These are phyloP conservation scores for Leptobrachium leishanense DNA, from an alignment of 2,113 vertebrate genomes.

Conservation along the genomic window DNA sequence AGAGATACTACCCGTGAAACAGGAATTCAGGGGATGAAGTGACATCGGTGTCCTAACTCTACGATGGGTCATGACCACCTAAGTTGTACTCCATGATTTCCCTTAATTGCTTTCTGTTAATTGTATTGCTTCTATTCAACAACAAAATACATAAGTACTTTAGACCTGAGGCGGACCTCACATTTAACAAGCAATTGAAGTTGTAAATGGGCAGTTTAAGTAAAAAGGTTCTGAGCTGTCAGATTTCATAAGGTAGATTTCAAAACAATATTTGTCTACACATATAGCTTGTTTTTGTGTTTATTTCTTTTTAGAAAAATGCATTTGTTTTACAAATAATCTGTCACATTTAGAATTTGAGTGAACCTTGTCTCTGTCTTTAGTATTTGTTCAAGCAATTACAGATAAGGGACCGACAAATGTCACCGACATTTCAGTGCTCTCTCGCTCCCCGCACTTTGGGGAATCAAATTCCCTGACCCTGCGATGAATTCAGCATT, in stretches of 20 bases:
- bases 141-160: conserved; percentile 46
- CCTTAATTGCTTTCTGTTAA: conserved; percentile 53
- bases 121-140: conserved; percentile 36
- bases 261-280: not conserved
- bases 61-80: conserved; percentile 83
- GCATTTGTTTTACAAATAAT: too few relatives aligned
- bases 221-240: conserved; percentile 35
- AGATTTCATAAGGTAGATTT: conserved; percentile 34
- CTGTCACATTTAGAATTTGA: too few relatives aligned
- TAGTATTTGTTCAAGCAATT: too few relatives aligned
- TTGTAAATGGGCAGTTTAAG: conserved; percentile 38
- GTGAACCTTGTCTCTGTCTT: too few relatives aligned
- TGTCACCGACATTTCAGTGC: too few relatives aligned
- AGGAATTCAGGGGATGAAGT: conserved; percentile 76
- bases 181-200: conserved; percentile 36
- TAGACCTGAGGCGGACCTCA: conserved; percentile 31
- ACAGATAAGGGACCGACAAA: too few relatives aligned
- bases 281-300: not conserved
- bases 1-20: conserved; percentile 75
- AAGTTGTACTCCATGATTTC: conserved; percentile 72
- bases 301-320: too few relatives aligned
- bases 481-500: too few relatives aligned
- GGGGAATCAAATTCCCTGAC: too few relatives aligned
- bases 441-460: too few relatives aligned
- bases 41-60: conserved; percentile 84